phyloP scores from a whole-genome alignment of 2,113 vertebrate genomes.

The Hippocampus comes region DNA sequence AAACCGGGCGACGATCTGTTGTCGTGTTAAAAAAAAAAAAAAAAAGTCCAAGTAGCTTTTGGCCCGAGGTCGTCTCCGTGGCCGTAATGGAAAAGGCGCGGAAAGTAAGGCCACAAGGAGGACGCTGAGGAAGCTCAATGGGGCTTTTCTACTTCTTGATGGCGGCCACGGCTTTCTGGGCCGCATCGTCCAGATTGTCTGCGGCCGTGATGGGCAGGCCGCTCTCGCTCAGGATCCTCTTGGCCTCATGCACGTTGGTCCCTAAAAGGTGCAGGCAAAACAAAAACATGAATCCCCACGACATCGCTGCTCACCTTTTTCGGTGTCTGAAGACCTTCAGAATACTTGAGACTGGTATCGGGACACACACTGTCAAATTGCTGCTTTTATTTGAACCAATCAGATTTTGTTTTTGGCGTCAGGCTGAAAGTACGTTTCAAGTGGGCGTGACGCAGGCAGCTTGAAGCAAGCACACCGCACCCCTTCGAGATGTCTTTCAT shows the following conservation, averaged over 20 bases:
- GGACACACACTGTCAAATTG: no score
- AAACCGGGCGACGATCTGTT: not conserved
- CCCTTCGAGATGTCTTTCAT: no score
- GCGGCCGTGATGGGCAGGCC: slow-evolving; percentile 89
- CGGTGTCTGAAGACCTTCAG: no score
- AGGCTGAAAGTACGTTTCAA: no score
- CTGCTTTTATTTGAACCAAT: no score
- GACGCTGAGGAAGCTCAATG: not conserved
- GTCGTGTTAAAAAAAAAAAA: not conserved
- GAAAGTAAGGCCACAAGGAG: not conserved
- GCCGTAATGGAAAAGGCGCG: not conserved
- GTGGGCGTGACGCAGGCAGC: no score
- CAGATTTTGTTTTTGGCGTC: no score
- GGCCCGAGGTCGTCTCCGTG: not conserved
- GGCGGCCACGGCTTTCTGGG: slow-evolving; percentile 88
- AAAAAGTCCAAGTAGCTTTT: not conserved
- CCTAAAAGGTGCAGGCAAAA: slow-evolving; percentile 65
- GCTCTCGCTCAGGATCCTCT: slow-evolving; percentile 85
- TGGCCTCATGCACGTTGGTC: slow-evolving; percentile 92
- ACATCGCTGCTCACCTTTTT: no score
- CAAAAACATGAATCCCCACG: not conserved
- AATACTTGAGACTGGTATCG: no score
- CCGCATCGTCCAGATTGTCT: slow-evolving; percentile 88
- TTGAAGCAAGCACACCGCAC: no score
- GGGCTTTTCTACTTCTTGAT: slow-evolving; percentile 76